phyloP scores from a whole-genome alignment of 2,888 invertebrate genomes.

The Tenthredo notha region DNA sequence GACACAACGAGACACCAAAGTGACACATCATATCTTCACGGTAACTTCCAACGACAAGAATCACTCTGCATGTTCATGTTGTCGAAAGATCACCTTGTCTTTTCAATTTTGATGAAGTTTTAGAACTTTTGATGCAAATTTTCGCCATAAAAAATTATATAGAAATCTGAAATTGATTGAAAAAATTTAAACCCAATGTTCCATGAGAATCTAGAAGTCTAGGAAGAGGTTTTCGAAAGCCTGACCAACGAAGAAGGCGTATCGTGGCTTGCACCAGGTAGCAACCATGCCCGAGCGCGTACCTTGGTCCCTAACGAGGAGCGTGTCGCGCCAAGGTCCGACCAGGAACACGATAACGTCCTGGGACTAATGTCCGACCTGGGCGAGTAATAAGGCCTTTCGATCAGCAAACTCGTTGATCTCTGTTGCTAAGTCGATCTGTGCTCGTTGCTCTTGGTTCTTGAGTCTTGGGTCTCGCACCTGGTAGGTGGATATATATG shows the following conservation, averaged over 20 bases:
- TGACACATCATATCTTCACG: not conserved
- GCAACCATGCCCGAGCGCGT: slow-evolving; percentile 5
- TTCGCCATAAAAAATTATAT: not conserved
- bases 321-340: slow-evolving; percentile 46
- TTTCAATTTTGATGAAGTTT: not conserved
- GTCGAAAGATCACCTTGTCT: not conserved
- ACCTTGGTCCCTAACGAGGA: slow-evolving; percentile 38
- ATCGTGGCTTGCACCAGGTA: not conserved
- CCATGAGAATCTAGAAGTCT: not conserved
- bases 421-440: slow-evolving; percentile 39
- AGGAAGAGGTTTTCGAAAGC: not conserved
- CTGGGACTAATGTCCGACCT: slow-evolving; percentile 45
- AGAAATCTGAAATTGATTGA: not conserved
- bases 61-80: not conserved
- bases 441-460: not conserved
- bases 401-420: slow-evolving; percentile 47
- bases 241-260: not conserved
- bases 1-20: not conserved
- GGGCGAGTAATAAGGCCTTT: slow-evolving; percentile 44
- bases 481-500: slow-evolving; percentile 1
- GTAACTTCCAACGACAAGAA: not conserved
- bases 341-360: slow-evolving; percentile 47
- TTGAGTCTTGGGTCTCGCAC: not conserved
- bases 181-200: not conserved
- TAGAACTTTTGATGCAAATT: not conserved